These are phyloP conservation scores for Ladona fulva DNA, from an alignment of 1,140 invertebrate species.

Conservation along the genomic window DNA sequence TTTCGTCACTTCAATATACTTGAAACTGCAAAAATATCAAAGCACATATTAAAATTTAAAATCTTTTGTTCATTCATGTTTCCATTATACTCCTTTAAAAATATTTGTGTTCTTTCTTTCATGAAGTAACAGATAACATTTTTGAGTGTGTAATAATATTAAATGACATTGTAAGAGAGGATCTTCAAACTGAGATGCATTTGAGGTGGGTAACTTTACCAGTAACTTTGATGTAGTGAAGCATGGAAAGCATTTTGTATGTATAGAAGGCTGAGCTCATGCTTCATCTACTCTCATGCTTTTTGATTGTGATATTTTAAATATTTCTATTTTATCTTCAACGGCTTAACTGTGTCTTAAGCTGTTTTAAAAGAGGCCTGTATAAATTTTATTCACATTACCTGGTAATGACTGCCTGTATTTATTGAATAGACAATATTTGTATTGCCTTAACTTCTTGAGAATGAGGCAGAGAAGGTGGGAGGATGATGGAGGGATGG, in stretches of 20 bases:
- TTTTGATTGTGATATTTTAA: constrained; percentile 4
- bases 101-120: too few relatives aligned
- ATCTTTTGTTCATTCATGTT: too few relatives aligned
- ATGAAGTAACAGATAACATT: too few relatives aligned
- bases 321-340: background rate
- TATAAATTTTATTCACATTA: background rate
- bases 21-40: background rate
- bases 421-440: constrained; percentile 9
- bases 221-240: too few relatives aligned
- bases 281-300: background rate
- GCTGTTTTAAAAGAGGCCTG: background rate
- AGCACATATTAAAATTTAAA: too few relatives aligned
- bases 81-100: too few relatives aligned
- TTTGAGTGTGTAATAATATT: too few relatives aligned
- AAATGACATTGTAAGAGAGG: too few relatives aligned
- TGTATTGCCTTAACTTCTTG: background rate
- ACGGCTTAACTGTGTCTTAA: background rate
- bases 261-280: background rate
- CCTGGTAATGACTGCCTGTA: background rate
- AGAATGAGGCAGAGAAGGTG: background rate
- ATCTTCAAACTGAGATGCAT: too few relatives aligned
- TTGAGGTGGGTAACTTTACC: too few relatives aligned
- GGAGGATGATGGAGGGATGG: background rate
- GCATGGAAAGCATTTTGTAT: too few relatives aligned
- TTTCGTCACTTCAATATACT: background rate